phyloP scores from a whole-genome alignment of 2,888 invertebrate genomes.

The Athetis lepigone region DNA sequence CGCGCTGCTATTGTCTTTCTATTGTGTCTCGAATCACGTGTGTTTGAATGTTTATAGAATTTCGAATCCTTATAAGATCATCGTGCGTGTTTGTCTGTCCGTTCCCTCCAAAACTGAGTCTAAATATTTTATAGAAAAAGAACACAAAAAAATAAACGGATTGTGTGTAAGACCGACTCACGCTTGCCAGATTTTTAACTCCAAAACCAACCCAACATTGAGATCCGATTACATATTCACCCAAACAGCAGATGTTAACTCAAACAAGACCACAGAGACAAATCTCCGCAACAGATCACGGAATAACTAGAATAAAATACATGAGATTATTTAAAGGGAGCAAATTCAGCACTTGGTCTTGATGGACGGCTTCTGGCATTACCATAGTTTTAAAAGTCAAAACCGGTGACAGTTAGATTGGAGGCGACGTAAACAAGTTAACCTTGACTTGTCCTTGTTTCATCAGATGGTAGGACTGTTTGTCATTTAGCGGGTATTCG shows the following conservation, averaged over 20 bases:
- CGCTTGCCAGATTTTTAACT: not conserved
- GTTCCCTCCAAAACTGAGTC: too few relatives aligned
- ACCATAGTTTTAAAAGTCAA: slow-evolving; percentile 82
- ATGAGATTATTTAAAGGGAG: slow-evolving; percentile 57
- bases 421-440: slow-evolving; percentile 81
- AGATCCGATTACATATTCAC: not conserved
- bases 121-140: too few relatives aligned
- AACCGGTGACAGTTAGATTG: slow-evolving; percentile 71
- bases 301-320: slow-evolving; percentile 58
- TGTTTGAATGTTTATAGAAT: too few relatives aligned
- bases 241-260: slow-evolving; percentile 25
- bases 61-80: too few relatives aligned
- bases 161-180: too few relatives aligned
- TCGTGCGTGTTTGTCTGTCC: too few relatives aligned
- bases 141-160: too few relatives aligned
- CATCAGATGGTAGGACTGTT: too few relatives aligned
- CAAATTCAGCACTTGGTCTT: slow-evolving; percentile 49
- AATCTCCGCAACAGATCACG: slow-evolving; percentile 35
- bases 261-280: slow-evolving; percentile 24
- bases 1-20: too few relatives aligned
- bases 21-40: too few relatives aligned
- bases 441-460: slow-evolving; percentile 72
- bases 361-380: slow-evolving; percentile 73
- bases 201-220: slow-evolving; percentile 1
- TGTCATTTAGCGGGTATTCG: slow-evolving; percentile 67